Percentiles rank a stretch among this genome's conserved stretches.
Conservation (phyloP, 2,797 vertebrate genomes). For the Arrhamphus sclerolepis region DNA sequence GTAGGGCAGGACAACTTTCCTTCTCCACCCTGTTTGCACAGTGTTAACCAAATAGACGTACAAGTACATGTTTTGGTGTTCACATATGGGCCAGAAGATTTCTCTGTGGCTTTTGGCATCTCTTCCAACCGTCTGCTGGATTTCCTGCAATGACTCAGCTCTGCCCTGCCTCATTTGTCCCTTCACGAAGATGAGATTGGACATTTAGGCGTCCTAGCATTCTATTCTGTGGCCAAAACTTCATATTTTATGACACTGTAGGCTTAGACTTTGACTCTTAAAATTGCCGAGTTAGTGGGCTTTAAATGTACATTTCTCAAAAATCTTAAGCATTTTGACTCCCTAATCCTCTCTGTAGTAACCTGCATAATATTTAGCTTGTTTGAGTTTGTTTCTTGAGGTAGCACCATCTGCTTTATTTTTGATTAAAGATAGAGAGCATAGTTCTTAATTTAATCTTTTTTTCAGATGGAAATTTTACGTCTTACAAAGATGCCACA, state of each 20-base stretch:
- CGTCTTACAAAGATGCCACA: too few relatives aligned
- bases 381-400: too few relatives aligned
- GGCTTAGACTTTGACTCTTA: slow-evolving; percentile 8
- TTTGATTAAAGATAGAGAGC: too few relatives aligned
- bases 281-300: neutral
- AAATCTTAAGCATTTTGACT: too few relatives aligned
- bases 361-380: too few relatives aligned
- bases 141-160: slow-evolving; percentile 38
- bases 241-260: neutral
- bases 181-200: slow-evolving; percentile 17
- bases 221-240: slow-evolving; percentile 1
- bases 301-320: neutral
- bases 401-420: too few relatives aligned
- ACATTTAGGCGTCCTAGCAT: neutral
- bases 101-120: slow-evolving; percentile 26
- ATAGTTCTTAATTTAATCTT: too few relatives aligned
- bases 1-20: slow-evolving; percentile 37
- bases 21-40: slow-evolving; percentile 20
- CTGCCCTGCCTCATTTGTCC: slow-evolving; percentile 26
- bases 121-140: slow-evolving; percentile 37
- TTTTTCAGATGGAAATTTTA: too few relatives aligned
- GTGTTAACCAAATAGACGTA: slow-evolving; percentile 18
- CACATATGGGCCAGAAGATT: slow-evolving; percentile 13
- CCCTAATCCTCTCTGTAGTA: too few relatives aligned
- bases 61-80: neutral